A percentile compares a stretch with the other conserved stretches of the same genome.
Evolutionary conservation across 2,113 vertebrate species (phyloP).

Genomic region (Eulemur rufifrons): DNA sequence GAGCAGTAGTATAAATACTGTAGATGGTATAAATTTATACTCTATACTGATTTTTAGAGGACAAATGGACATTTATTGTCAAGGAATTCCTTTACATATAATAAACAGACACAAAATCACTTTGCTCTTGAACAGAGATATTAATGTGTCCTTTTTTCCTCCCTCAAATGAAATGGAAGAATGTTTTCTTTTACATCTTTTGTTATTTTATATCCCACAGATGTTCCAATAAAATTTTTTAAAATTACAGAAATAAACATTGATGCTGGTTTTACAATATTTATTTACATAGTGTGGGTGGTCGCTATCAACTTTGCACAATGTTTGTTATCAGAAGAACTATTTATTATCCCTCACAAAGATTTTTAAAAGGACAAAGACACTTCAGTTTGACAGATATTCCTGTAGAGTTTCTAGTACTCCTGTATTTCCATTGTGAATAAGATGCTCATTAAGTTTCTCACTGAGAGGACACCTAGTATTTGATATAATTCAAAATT

Average conservation of each 20-base stretch:
- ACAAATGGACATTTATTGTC: background rate
- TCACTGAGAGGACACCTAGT: background rate
- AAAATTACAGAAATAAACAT: slow-evolving; percentile 45
- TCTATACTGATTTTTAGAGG: background rate
- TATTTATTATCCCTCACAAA: background rate
- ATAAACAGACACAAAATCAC: background rate
- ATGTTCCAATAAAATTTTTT: background rate
- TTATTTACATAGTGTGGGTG: slow-evolving; percentile 46
- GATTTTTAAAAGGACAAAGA: background rate
- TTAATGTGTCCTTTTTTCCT: background rate
- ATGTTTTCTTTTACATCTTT: background rate
- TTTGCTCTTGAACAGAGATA: background rate
- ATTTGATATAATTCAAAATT: background rate
- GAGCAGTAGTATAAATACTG: background rate
- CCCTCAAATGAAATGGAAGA: background rate
- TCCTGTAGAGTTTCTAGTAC: background rate
- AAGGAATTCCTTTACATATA: slow-evolving; percentile 26
- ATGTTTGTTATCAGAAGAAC: slow-evolving; percentile 32
- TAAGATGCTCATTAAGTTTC: background rate
- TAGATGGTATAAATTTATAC: background rate
- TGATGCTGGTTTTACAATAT: background rate
- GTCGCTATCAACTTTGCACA: background rate
- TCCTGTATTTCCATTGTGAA: background rate
- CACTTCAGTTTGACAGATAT: background rate
- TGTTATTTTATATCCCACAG: slow-evolving; percentile 18